phyloP scores from a whole-genome alignment of 2,797 vertebrate genomes.

The Echiichthys vipera region DNA sequence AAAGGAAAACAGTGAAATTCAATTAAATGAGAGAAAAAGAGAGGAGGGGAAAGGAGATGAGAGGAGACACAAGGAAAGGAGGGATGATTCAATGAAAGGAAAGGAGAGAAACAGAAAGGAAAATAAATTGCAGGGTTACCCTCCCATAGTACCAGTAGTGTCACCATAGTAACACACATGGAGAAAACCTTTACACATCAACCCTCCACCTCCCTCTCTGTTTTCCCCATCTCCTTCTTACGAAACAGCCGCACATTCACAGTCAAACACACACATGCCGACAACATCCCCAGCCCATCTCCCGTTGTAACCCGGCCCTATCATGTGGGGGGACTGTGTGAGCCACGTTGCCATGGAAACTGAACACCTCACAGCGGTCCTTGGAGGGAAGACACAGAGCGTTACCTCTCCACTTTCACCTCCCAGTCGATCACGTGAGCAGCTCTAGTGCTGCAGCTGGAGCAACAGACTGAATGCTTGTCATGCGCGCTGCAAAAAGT shows the following conservation, averaged over 20 bases:
- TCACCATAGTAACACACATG: slow-evolving; percentile 71
- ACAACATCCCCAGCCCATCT: slow-evolving; percentile 45
- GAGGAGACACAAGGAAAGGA: neutral
- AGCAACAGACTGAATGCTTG: slow-evolving; percentile 29
- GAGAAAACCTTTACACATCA: slow-evolving; percentile 53
- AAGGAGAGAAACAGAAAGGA: neutral
- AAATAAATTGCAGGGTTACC: slow-evolving; percentile 6
- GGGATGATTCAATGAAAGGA: neutral
- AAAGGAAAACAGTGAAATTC: neutral
- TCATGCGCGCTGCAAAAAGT: slow-evolving; percentile 21
- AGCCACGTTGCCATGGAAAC: slow-evolving; percentile 81
- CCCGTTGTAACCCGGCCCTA: slow-evolving; percentile 62
- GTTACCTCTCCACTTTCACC: slow-evolving; percentile 81
- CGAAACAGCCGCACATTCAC: slow-evolving; percentile 35
- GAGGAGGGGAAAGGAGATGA: neutral
- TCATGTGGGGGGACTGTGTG: slow-evolving; percentile 56
- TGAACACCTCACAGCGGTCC: slow-evolving; percentile 76
- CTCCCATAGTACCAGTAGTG: slow-evolving; percentile 41
- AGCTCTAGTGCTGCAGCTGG: slow-evolving; percentile 56
- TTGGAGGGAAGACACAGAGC: slow-evolving; percentile 59
- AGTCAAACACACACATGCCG: slow-evolving; percentile 24
- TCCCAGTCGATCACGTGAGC: slow-evolving; percentile 65
- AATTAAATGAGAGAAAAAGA: slow-evolving; percentile 6
- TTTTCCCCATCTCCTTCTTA: slow-evolving; percentile 8
- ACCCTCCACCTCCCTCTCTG: slow-evolving; percentile 24